Evolutionary conservation across 2,113 vertebrate genomes (phyloP), one percentile per base, ranked within the genome.

Genomic region (Girardinichthys multiradiatus): DNA sequence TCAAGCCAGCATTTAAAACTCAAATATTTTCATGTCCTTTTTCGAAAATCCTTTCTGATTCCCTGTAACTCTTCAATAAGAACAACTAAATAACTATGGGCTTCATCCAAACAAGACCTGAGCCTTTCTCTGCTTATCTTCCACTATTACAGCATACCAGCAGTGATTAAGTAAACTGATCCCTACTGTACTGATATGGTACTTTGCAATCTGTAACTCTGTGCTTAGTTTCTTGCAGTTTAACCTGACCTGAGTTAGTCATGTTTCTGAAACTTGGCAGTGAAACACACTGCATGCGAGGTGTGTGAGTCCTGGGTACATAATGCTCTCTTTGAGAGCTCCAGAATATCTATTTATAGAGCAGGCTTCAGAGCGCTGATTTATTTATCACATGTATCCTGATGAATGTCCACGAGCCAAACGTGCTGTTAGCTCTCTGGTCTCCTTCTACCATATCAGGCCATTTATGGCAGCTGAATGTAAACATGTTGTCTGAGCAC

Each of bases 331-430:
- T 54, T 39, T 35, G 48, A 54, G 63, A 79, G 79, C 86, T 54
- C 37, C 2, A 71, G 7, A 66, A 45, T 51, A 42, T 76, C 86
- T 91, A 89, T 90, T 87, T 86, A 77, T 87, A 87, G 86, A 76
- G 12, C 72, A 4, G 33, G 64, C 70, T 69, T 63, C 63, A 70
- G 65, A 63, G 12, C 70, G 57, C 76, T 77, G 65, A 86, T 80
- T 80, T 85, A 83, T 86, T 83, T 59, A 86, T 86, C 81, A 81
- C 57, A 71, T 73, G 77, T 29, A 48, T 72, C 75, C 61, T 64
- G 45, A 57, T 54, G 60, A 54, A 30, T 27, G 57, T 70, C 35
- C 14, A n/a, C 28, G 21, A 10, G 45, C 33, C 60, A 64, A 15
- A 5, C 58, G n/a, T 54, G 64, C 57, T 57, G 58, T 2, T 58